These are phyloP conservation scores for Leptarthrus brevirostris DNA, from an alignment of 2,888 invertebrate genomes.

Conservation along the genomic window DNA sequence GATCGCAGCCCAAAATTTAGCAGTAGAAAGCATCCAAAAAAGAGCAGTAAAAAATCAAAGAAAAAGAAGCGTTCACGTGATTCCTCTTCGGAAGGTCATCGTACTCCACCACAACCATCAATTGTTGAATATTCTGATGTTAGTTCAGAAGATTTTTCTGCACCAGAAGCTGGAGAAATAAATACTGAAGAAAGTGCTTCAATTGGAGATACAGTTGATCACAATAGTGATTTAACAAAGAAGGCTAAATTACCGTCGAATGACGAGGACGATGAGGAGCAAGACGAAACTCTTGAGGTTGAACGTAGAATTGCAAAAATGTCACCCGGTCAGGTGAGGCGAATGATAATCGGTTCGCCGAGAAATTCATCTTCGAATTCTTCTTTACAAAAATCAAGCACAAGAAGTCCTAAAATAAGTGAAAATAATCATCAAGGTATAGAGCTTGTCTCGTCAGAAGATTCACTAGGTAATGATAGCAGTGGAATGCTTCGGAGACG, in stretches of 20 bases:
- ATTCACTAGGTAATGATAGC: constrained; percentile 67
- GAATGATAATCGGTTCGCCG: constrained; percentile 61
- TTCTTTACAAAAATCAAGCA: constrained; percentile 50
- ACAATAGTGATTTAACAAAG: constrained; percentile 3
- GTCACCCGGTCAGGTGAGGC: constrained; percentile 60
- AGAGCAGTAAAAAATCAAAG: constrained; percentile 55
- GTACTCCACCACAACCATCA: constrained; percentile 34
- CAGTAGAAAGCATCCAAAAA: constrained; percentile 55
- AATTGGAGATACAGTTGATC: constrained; percentile 59
- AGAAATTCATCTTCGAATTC: constrained; percentile 58
- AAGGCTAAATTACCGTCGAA: constrained; percentile 4
- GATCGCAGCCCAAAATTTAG: constrained; percentile 52
- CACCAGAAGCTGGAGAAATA: constrained; percentile 90
- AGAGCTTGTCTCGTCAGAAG: constrained; percentile 54
- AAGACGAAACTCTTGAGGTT: constrained; percentile 54
- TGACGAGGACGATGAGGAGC: constrained; percentile 49
- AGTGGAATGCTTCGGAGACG: constrained; percentile 72
- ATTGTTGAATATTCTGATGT: constrained; percentile 87
- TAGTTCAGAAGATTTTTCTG: constrained; percentile 90
- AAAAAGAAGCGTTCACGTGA: constrained; percentile 55
- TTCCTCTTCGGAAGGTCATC: constrained; percentile 12
- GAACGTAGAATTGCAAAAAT: constrained; percentile 59
- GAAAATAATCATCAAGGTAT: constrained; percentile 59
- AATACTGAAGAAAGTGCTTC: constrained; percentile 77
- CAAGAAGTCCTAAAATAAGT: constrained; percentile 56